A percentile compares a stretch with the other conserved stretches of the same genome.
phyloP scores from a whole-genome alignment of 2,797 vertebrate species.

The Pangasius krempfi region DNA sequence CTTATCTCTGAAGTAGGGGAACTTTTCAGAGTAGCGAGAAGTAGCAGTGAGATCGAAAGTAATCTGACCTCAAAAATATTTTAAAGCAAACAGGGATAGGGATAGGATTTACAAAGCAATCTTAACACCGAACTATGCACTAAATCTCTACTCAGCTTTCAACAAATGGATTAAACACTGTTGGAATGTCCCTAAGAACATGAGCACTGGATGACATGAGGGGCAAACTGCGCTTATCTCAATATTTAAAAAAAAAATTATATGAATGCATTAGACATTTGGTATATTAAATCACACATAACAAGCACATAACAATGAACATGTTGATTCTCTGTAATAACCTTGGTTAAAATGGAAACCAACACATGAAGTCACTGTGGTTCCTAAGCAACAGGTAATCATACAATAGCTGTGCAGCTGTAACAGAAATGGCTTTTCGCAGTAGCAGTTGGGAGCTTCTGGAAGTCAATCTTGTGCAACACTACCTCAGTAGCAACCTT shows the following conservation, averaged over 20 bases:
- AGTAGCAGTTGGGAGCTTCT: constrained; percentile 47
- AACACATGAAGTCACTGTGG: constrained; percentile 67
- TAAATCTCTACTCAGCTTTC: not conserved
- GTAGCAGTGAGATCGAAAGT: not conserved
- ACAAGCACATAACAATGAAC: constrained; percentile 33
- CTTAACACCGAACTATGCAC: not conserved
- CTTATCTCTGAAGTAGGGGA: not conserved
- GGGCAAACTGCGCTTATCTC: not conserved
- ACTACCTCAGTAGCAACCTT: constrained; percentile 55
- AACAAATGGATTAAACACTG: constrained; percentile 14
- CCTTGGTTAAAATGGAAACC: constrained; percentile 66
- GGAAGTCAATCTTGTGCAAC: constrained; percentile 54
- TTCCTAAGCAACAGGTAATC: constrained; percentile 83
- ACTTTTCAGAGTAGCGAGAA: not conserved
- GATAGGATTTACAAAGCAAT: constrained; percentile 12
- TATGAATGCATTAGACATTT: not conserved
- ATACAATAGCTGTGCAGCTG: constrained; percentile 64
- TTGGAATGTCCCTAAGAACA: constrained; percentile 12
- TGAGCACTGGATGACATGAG: constrained; percentile 26
- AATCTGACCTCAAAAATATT: not conserved
- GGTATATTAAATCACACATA: constrained; percentile 27
- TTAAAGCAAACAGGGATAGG: not conserved
- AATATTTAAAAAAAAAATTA: not conserved
- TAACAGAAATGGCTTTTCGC: constrained; percentile 63
- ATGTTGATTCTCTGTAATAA: constrained; percentile 50